Evolutionary conservation across 1,140 invertebrate genomes (phyloP), one percentile per base, ranked within the genome.

Genomic region (Druon quercuslanigerum): DNA sequence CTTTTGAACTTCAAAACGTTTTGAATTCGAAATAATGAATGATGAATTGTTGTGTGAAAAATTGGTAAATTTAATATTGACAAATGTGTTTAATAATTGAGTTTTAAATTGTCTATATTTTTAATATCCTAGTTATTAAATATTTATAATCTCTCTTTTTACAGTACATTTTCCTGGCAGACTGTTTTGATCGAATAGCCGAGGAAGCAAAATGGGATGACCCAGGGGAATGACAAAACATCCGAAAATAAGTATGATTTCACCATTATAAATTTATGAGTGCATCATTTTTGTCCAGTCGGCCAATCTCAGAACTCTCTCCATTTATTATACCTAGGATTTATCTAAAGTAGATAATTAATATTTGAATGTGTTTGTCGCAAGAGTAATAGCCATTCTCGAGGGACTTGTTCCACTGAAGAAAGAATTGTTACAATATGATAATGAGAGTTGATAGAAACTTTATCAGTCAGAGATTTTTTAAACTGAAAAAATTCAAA

Each of bases 101-200:
- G 2, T 33, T 33, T 33, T 2, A 33, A 33, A 33, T 5, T 33
- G 4, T 33, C 5, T 25, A 14, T 46, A 50, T 40, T 79, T 81
- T 51, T 72, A 75, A 82, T 75, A 12, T 54, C 14, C 52, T 75
- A 51, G 17, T 73, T 72, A 66, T 57, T 57, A 12, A 56, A 51
- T 51, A 51, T n/a, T 16, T 73, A 5, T 72, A 8, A 66, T n/a
- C 77, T n/a, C 51, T 74, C 77, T 85, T 86, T 80, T 94, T 95
- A 60, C 92, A 98, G 97, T 98, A 97, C 89, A 94, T 96, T 86
- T 98, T 96, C 92, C 94, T 99, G 87, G 95, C 95, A 90, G 97
- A 98, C 88, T 98, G 97, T 91, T 98, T 99, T 92, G 96, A 98
- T 90, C 93, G 96, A 92, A 96, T 99, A 93, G 95, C 96, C 85